A percentile compares a stretch with the other conserved stretches of the same genome.
Evolutionary conservation across 2,888 invertebrate species (phyloP).

Genomic region (Drosophila eohydei): DNA sequence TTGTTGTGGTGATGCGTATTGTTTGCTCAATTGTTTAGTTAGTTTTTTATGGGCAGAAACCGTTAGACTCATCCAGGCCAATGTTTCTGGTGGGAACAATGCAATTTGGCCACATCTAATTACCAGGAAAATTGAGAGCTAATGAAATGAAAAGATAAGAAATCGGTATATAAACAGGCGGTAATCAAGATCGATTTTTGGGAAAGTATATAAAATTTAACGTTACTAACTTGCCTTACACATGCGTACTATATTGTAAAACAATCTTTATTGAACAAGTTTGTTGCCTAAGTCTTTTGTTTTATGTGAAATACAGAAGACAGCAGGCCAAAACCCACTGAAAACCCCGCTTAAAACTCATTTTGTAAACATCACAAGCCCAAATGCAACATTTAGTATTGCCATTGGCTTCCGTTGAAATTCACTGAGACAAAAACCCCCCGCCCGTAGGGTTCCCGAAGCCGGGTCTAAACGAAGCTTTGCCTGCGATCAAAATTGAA

Average conservation of each 20-base stretch:
- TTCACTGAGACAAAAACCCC: slow-evolving; percentile 46
- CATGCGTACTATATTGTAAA: background rate
- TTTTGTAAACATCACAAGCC: slow-evolving; percentile 58
- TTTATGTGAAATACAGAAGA: background rate
- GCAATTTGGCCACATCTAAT: slow-evolving; percentile 52
- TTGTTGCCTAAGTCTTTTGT: slow-evolving; percentile 68
- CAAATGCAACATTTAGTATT: slow-evolving; percentile 56
- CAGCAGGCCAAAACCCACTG: slow-evolving; percentile 28
- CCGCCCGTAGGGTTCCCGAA: slow-evolving; percentile 29
- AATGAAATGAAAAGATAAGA: slow-evolving; percentile 48
- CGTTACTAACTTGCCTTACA: slow-evolving; percentile 1
- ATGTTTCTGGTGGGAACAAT: slow-evolving; percentile 60
- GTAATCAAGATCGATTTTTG: slow-evolving; percentile 12
- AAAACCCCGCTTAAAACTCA: slow-evolving; percentile 48
- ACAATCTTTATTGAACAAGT: slow-evolving; percentile 22
- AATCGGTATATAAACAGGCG: background rate
- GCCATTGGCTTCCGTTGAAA: slow-evolving; percentile 73
- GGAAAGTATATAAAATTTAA: slow-evolving; percentile 5
- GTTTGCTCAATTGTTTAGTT: slow-evolving; percentile 52
- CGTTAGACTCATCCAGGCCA: slow-evolving; percentile 54
- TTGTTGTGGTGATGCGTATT: slow-evolving; percentile 67
- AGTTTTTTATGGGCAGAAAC: slow-evolving; percentile 67
- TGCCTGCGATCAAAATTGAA: slow-evolving; percentile 63
- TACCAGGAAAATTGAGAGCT: slow-evolving; percentile 56
- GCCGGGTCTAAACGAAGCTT: slow-evolving; percentile 68